These are phyloP conservation scores for Proteles cristata DNA, from an alignment of 2,113 vertebrate species.

Conservation along the genomic window DNA sequence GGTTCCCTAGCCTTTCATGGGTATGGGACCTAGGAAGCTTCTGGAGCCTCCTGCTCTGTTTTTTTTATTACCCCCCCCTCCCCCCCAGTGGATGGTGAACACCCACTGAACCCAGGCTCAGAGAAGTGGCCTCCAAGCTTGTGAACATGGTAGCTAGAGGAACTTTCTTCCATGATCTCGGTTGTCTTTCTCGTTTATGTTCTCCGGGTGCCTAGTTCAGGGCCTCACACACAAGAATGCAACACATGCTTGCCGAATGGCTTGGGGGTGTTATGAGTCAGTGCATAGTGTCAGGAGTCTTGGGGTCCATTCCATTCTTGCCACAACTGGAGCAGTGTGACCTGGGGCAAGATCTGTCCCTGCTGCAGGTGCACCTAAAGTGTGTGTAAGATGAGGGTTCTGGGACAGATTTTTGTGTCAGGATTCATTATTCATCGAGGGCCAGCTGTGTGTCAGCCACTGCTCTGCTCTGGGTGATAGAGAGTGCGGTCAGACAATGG, in stretches of 20 bases:
- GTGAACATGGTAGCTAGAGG: neutral
- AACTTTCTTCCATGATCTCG: neutral
- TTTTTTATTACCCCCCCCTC: no score
- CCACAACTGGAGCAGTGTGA: neutral
- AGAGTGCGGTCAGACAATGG: rapidly evolving
- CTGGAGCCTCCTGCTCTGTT: neutral
- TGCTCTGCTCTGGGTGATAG: neutral
- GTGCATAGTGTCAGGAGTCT: neutral
- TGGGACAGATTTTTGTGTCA: neutral
- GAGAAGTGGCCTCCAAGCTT: neutral
- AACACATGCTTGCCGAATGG: neutral
- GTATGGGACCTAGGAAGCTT: neutral
- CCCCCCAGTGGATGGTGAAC: neutral
- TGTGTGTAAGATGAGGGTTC: neutral
- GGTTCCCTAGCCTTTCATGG: neutral
- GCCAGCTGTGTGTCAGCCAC: neutral
- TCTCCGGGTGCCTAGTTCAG: neutral
- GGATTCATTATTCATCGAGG: neutral
- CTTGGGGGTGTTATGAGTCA: neutral
- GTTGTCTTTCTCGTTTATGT: neutral
- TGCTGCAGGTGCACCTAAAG: neutral
- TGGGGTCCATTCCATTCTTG: neutral
- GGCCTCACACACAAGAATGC: neutral
- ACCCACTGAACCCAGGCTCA: neutral
- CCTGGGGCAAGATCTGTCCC: neutral